These are phyloP conservation scores for Mus pahari DNA, from an alignment of 2,113 vertebrate species.

Conservation along the genomic window DNA sequence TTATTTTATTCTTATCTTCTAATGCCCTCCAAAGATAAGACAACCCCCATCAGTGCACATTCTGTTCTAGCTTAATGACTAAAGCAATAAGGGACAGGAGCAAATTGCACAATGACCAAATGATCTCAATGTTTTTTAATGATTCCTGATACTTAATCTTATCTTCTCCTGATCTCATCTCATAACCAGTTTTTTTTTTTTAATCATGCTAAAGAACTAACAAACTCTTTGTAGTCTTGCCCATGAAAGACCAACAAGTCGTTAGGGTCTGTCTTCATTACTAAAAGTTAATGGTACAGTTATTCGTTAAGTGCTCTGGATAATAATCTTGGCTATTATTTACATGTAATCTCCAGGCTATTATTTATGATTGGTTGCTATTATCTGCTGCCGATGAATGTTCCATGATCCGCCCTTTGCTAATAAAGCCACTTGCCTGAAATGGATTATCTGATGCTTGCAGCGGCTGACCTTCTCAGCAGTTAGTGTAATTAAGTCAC, in stretches of 20 bases:
- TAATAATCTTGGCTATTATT: conserved; percentile 75
- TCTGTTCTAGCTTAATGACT: conserved; percentile 66
- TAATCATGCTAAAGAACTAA: conserved; percentile 65
- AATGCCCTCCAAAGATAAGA: neutral
- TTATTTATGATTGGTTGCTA: conserved; percentile 76
- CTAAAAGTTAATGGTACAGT: conserved; percentile 72
- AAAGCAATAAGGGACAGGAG: conserved; percentile 55
- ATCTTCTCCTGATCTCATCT: conserved; percentile 65
- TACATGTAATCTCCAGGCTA: conserved; percentile 65
- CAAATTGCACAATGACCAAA: conserved; percentile 62
- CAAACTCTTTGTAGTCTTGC: conserved; percentile 74
- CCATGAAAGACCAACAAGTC: conserved; percentile 55
- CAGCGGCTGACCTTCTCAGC: conserved; percentile 72
- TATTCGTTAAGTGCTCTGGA: conserved; percentile 74
- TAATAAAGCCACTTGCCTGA: conserved; percentile 60
- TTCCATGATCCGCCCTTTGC: conserved; percentile 72
- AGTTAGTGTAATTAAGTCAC: conserved; percentile 75
- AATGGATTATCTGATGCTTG: conserved; percentile 64
- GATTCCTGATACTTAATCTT: conserved; percentile 71
- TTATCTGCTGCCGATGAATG: conserved; percentile 72
- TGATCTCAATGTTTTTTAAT: conserved; percentile 65
- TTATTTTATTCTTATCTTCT: neutral
- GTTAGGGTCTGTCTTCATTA: conserved; percentile 59
- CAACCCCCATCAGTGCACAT: neutral
- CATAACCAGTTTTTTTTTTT: conserved; percentile 61